Evolutionary conservation across 2,797 vertebrate genomes (phyloP).

Genomic region (Melanotaenia trifasciata): DNA sequence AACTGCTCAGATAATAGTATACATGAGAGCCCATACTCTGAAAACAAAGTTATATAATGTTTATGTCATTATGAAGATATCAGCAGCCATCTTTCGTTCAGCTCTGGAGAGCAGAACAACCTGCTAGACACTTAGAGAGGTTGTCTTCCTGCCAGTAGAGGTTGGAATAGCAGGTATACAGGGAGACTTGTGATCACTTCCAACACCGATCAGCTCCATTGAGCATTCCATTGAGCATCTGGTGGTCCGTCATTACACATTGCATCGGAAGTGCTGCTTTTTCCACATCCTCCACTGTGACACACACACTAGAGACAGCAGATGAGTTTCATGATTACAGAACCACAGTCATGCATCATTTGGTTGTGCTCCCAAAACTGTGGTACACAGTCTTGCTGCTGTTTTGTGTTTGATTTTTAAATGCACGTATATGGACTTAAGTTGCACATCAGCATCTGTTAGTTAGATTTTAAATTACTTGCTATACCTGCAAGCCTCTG

Average conservation of each 20-base stretch:
- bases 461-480: constrained; percentile 25
- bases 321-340: constrained; percentile 72
- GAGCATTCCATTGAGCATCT: constrained; percentile 76
- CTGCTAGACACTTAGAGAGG: constrained; percentile 35
- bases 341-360: constrained; percentile 65
- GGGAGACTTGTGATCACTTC: constrained; percentile 54
- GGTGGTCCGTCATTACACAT: constrained; percentile 64
- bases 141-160: constrained; percentile 36
- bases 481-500: constrained; percentile 19
- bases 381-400: constrained; percentile 51
- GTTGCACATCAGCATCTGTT: constrained; percentile 36
- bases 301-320: constrained; percentile 62
- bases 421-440: constrained; percentile 4
- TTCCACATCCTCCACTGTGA: constrained; percentile 58
- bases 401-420: constrained; percentile 28
- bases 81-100: constrained; percentile 44
- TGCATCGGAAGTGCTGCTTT: constrained; percentile 71
- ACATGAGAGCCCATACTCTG: constrained; percentile 17
- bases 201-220: constrained; percentile 66
- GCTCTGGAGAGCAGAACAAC: constrained; percentile 49
- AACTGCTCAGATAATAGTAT: background rate
- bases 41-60: constrained; percentile 28
- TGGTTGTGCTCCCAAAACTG: constrained; percentile 63
- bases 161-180: constrained; percentile 47
- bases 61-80: constrained; percentile 57